phyloP scores from a whole-genome alignment of 1,140 invertebrate species.

The Arion vulgaris region DNA sequence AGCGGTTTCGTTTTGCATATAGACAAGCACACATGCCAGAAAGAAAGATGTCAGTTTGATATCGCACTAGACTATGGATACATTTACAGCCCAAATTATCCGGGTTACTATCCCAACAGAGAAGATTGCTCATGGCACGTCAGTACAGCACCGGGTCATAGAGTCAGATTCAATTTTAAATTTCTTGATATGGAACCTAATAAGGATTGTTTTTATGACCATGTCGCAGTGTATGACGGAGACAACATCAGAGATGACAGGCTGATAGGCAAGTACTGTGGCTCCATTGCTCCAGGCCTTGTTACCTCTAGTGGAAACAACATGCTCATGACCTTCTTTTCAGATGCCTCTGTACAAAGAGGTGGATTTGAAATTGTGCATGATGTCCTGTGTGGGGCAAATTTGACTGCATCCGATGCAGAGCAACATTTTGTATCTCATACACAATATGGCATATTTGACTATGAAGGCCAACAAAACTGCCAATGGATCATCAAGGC shows the following conservation, averaged over 20 bases:
- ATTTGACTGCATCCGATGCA: conserved; percentile 81
- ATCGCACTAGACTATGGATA: conserved; percentile 77
- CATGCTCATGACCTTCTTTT: conserved; percentile 96
- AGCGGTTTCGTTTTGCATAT: conserved; percentile 96
- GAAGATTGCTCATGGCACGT: conserved; percentile 99
- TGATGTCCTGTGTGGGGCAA: conserved; percentile 92
- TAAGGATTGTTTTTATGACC: conserved; percentile 96
- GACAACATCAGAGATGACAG: conserved; percentile 84
- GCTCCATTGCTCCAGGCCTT: conserved; percentile 84
- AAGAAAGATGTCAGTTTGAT: conserved; percentile 81
- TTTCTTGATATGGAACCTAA: conserved; percentile 97
- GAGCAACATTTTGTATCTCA: conserved; percentile 93
- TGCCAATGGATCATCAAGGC: conserved; percentile 94
- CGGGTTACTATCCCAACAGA: conserved; percentile 91
- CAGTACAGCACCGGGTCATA: conserved; percentile 93
- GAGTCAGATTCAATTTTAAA: conserved; percentile 93
- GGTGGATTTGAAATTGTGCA: conserved; percentile 93
- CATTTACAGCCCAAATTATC: conserved; percentile 94
- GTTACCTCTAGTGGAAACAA: conserved; percentile 91
- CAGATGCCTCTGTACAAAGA: conserved; percentile 93
- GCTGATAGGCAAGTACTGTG: conserved; percentile 92
- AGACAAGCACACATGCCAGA: conserved; percentile 96
- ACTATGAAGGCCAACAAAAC: conserved; percentile 87
- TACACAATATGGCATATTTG: conserved; percentile 89
- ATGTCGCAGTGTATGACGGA: conserved; percentile 95